Evolutionary conservation across 2,888 invertebrate genomes (phyloP), one percentile per base, ranked within the genome.

Genomic region (Gari tellinella): DNA sequence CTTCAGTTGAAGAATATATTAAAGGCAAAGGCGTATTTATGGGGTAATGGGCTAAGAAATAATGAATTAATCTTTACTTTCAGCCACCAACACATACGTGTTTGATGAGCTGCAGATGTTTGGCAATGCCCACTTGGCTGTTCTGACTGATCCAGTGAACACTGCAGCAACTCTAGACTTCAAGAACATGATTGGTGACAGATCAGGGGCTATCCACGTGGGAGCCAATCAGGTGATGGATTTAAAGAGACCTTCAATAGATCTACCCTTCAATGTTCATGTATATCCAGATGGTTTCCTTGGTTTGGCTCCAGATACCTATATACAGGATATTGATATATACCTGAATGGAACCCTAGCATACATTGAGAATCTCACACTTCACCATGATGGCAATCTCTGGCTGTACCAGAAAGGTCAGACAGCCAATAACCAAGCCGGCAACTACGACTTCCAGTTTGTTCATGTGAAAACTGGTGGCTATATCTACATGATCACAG

Each of bases 61-160:
- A 31, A 31, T 31, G 31, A 31, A 31, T 31, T 31, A 31, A 10
- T 10, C 31, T 31, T 31, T 31, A 31, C 41, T 57, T 55, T 19
- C 76, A 85, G 85, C 68, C 41, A 72, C 61, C 23, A 78, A 80
- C 60, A 53, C 48, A 14, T 87, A 81, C 74, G 58, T 70, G 41
- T 84, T 88, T 56, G 65, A 88, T 41, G 88, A 88, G 72, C 64
- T 88, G n/a, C 88, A 88, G 69, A 83, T 88, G 21, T 88, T 80
- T 49, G 88, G 88, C 2, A 74, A 73, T 23, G 88, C 85, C 0
- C 88, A 88, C 37, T 74, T 88, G 14, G 88, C 88, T 1, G 74
- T 88, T 8, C 68, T 83, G 38, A 85, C 84, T 2, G 62, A 83
- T 17, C 82, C 85, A 2, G 72, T 80, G 4, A 69, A 74, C 17